A percentile compares a stretch with the other conserved stretches of the same genome.
Evolutionary conservation across 2,797 vertebrate species (phyloP).

Genomic region (Adrianichthys oophorus): DNA sequence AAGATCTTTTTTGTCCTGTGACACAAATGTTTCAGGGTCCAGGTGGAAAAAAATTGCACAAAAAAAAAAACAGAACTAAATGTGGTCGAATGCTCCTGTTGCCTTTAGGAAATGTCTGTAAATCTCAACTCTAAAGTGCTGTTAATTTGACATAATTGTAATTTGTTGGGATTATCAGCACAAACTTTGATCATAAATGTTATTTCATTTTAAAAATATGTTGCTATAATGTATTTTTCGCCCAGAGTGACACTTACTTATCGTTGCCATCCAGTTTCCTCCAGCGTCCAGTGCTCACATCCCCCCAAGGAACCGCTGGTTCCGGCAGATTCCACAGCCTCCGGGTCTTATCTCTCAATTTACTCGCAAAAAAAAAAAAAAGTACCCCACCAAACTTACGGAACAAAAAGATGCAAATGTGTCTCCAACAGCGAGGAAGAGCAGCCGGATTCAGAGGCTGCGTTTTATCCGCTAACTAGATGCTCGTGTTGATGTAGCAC

Average conservation of each 20-base stretch:
- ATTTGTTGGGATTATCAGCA: neutral
- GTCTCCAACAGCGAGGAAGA: neutral
- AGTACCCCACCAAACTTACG: neutral
- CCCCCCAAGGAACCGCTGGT: neutral
- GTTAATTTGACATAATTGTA: too few relatives aligned
- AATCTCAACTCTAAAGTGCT: too few relatives aligned
- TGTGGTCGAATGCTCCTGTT: too few relatives aligned
- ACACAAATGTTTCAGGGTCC: too few relatives aligned
- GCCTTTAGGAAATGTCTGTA: too few relatives aligned
- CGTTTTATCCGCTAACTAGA: constrained; percentile 11
- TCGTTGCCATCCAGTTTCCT: constrained; percentile 5
- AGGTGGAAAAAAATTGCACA: too few relatives aligned
- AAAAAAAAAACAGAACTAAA: too few relatives aligned
- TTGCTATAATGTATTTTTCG: neutral
- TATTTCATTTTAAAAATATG: neutral
- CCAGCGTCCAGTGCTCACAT: constrained; percentile 16
- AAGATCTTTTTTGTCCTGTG: too few relatives aligned
- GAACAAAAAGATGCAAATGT: neutral
- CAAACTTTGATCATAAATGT: neutral
- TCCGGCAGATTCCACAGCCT: neutral
- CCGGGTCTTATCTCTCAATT: neutral
- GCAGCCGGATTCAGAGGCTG: neutral
- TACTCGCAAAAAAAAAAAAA: neutral
- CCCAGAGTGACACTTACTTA: neutral
- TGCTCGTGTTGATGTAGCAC: constrained; percentile 21